Conservation (phyloP, 2,113 vertebrate genomes). For the Varanus komodoensis region DNA sequence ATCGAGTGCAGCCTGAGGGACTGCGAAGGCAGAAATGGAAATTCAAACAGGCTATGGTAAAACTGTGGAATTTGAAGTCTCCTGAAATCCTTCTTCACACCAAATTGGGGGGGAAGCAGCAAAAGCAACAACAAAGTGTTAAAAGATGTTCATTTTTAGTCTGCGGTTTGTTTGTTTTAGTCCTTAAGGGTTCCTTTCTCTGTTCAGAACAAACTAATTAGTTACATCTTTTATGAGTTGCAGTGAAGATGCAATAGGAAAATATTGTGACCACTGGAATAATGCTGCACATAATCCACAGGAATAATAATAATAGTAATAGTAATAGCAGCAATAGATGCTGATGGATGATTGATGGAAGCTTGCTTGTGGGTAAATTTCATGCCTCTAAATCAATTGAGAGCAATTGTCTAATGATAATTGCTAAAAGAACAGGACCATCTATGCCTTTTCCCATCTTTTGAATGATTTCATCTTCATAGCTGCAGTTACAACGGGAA, state of each 20-base stretch:
- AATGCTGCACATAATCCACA: constrained; percentile 35
- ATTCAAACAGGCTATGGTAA: too few relatives aligned
- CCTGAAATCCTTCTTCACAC: too few relatives aligned
- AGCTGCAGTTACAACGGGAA: neutral
- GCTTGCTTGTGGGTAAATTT: neutral
- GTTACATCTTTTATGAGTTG: constrained; percentile 38
- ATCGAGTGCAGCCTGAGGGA: too few relatives aligned
- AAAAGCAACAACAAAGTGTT: too few relatives aligned
- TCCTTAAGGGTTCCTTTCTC: constrained; percentile 48
- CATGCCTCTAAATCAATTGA: neutral
- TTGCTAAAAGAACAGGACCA: neutral
- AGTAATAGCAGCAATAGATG: neutral
- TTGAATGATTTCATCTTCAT: neutral
- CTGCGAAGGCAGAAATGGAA: too few relatives aligned
- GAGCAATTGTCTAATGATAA: neutral
- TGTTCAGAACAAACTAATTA: constrained; percentile 44
- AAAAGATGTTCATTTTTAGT: too few relatives aligned
- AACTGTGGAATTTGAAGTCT: too few relatives aligned
- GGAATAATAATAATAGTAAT: neutral
- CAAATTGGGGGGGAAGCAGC: too few relatives aligned
- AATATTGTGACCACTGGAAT: constrained; percentile 59
- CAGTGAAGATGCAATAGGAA: constrained; percentile 65
- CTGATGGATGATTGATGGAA: neutral
- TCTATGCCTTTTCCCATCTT: constrained; percentile 4
- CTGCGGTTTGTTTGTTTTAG: neutral